phyloP scores from a whole-genome alignment of 1,140 invertebrate genomes.

The Rhopalosiphum padi region DNA sequence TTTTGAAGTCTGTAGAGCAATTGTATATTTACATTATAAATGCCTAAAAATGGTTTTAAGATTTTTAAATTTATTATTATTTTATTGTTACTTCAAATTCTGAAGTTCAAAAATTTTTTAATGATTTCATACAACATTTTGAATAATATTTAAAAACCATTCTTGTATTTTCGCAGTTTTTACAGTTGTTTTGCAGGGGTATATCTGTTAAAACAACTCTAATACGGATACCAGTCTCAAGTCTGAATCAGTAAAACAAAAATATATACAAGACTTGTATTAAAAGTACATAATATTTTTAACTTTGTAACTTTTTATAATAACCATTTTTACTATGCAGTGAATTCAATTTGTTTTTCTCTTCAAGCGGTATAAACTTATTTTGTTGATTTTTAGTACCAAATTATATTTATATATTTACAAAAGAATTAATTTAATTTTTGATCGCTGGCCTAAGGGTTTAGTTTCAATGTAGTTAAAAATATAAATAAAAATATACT shows the following conservation, averaged over 20 bases:
- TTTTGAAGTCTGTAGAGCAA: too few species aligned
- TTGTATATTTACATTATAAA: too few species aligned
- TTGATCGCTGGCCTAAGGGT: not conserved
- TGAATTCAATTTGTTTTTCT: not conserved
- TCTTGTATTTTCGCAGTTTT: not conserved
- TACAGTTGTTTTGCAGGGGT: not conserved
- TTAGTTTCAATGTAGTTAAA: not conserved
- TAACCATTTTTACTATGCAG: not conserved
- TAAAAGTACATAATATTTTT: not conserved
- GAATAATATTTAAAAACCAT: not conserved
- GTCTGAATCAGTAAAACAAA: not conserved
- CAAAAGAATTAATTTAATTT: not conserved
- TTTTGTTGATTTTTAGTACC: not conserved
- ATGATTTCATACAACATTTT: not conserved
- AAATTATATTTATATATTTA: not conserved
- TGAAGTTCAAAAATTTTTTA: not conserved
- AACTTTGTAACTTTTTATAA: not conserved
- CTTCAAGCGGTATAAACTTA: not conserved
- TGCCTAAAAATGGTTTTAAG: too few species aligned
- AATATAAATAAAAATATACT: not conserved
- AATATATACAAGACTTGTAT: not conserved
- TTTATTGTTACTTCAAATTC: not conserved
- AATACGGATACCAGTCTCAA: not conserved
- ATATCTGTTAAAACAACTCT: not conserved
- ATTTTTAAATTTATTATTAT: not conserved